Percentiles rank a stretch among this genome's conserved stretches.
These are phyloP conservation scores for Henricia sp. DNA, from an alignment of 53 echinoderm and acorn worm genomes.

Conservation along the genomic window DNA sequence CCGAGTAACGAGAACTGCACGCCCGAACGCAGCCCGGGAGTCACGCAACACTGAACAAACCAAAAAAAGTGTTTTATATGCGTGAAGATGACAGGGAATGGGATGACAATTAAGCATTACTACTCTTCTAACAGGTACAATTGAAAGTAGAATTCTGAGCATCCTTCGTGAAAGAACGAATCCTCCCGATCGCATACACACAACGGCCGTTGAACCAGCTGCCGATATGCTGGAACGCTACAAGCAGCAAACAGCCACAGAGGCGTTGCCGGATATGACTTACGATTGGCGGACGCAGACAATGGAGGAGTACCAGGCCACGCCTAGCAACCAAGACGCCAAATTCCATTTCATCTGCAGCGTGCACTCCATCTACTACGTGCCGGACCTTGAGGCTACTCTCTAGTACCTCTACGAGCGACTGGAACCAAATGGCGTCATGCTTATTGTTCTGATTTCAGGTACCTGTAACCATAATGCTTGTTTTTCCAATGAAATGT, in stretches of 20 bases:
- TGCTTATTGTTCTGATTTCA: conserved; percentile 40
- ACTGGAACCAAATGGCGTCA: conserved; percentile 44
- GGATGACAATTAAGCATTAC: too few relatives aligned
- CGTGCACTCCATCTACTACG: conserved; percentile 55
- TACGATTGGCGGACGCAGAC: conserved; percentile 40
- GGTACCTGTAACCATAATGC: not conserved
- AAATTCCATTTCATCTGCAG: conserved; percentile 46
- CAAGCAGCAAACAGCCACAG: conserved; percentile 16
- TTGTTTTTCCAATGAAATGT: too few relatives aligned
- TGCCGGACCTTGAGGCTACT: conserved; percentile 23
- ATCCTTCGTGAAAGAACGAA: not conserved
- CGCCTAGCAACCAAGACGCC: not conserved
- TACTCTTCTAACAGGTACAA: too few relatives aligned
- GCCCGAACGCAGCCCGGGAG: too few relatives aligned
- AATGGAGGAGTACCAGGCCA: conserved; percentile 14
- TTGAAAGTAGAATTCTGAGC: not conserved
- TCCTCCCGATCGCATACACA: not conserved
- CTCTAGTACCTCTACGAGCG: conserved; percentile 41
- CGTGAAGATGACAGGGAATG: too few relatives aligned
- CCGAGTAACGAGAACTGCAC: too few relatives aligned
- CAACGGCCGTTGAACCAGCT: conserved; percentile 37
- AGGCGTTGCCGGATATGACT: not conserved
- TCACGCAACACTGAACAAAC: too few relatives aligned
- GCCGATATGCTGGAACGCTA: conserved; percentile 12
- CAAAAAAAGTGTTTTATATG: too few relatives aligned